Conservation (phyloP, 2,113 vertebrate genomes). For the Grantiella picta region DNA sequence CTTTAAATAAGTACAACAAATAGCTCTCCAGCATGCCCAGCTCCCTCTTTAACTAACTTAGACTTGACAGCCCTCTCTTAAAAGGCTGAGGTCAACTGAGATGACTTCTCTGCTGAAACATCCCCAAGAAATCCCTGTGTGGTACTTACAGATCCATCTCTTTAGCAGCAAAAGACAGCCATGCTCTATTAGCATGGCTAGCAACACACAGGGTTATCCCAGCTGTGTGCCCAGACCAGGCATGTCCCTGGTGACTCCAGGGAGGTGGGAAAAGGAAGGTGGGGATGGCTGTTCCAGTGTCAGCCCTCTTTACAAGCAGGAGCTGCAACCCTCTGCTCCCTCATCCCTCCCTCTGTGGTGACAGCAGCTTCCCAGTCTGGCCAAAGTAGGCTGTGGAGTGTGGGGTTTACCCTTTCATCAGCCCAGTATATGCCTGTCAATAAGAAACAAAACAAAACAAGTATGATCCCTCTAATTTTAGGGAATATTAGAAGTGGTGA, state of each 20-base stretch:
- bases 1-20: background rate
- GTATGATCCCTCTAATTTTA: background rate
- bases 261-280: background rate
- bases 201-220: background rate
- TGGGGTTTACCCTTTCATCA: background rate
- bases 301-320: background rate
- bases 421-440: background rate
- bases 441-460: background rate
- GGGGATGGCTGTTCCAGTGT: background rate
- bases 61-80: background rate
- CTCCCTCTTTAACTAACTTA: background rate
- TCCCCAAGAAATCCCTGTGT: background rate
- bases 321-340: background rate
- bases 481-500: background rate
- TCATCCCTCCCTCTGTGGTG: background rate
- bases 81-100: background rate
- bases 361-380: background rate
- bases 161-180: background rate
- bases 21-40: background rate
- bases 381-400: rapidly evolving
- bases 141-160: background rate
- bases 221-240: background rate
- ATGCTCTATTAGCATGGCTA: background rate
- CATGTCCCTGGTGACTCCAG: background rate
- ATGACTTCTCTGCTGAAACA: background rate